These are phyloP conservation scores for Carpatolechia fugitivella DNA, from an alignment of 2,888 invertebrate genomes.

Conservation along the genomic window DNA sequence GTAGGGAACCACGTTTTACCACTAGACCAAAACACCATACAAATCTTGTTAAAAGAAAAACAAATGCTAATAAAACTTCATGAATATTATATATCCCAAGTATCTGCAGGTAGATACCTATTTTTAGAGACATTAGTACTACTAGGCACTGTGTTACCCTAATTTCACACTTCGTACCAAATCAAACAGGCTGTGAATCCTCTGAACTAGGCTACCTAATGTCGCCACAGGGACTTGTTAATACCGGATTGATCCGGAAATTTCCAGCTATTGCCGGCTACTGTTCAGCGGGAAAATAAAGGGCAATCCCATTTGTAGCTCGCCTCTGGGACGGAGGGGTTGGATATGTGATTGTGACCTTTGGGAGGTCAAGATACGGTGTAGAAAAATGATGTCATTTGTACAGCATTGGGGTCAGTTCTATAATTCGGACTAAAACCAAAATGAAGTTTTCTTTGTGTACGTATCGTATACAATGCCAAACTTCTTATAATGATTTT, in stretches of 20 bases:
- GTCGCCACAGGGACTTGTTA: slow-evolving; percentile 7
- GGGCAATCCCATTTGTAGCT: neutral
- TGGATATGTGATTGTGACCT: slow-evolving; percentile 1
- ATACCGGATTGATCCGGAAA: slow-evolving; percentile 10
- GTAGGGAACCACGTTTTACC: too few relatives aligned
- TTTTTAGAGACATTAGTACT: too few relatives aligned
- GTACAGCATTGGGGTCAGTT: neutral
- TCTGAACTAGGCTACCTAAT: slow-evolving; percentile 6
- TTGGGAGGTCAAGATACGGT: neutral
- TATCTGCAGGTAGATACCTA: too few relatives aligned
- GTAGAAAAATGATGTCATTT: neutral
- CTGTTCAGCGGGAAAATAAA: neutral
- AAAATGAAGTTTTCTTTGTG: too few relatives aligned
- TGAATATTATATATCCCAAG: too few relatives aligned
- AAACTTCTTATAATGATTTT: too few relatives aligned
- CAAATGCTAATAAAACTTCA: too few relatives aligned
- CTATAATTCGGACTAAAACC: neutral
- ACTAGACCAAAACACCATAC: too few relatives aligned
- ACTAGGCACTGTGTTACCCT: too few relatives aligned
- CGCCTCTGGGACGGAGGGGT: neutral
- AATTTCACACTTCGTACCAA: neutral
- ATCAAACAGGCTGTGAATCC: neutral
- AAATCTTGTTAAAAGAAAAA: too few relatives aligned
- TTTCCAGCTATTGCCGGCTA: neutral
- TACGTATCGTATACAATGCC: too few relatives aligned